phyloP scores from a whole-genome alignment of 2,113 vertebrate genomes.

The Tylochromis polylepis region DNA sequence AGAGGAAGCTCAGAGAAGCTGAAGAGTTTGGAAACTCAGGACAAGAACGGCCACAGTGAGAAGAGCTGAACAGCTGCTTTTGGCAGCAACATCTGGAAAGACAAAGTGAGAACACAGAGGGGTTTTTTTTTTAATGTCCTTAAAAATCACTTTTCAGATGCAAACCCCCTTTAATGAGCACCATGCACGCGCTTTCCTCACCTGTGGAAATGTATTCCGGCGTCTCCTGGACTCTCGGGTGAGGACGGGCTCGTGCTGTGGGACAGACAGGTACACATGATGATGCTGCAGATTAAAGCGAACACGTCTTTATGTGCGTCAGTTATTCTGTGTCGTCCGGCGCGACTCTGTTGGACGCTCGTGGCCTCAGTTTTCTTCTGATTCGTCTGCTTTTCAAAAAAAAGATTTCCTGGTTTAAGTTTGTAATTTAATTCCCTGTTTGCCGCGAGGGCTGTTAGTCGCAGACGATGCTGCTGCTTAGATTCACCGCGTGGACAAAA shows the following conservation, averaged over 20 bases:
- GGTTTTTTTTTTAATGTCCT: neutral
- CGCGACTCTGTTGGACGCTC: neutral
- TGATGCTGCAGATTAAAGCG: neutral
- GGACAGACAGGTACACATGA: neutral
- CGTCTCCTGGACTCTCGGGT: neutral
- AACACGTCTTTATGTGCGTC: neutral
- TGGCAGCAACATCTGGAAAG: neutral
- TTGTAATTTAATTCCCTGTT: neutral
- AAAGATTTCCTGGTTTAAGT: neutral
- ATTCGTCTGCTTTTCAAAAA: too few species aligned
- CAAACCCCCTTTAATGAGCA: fast-evolving
- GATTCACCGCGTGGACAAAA: neutral
- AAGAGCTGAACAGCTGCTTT: neutral
- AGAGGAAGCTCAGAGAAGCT: neutral
- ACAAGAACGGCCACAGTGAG: neutral
- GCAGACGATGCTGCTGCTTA: neutral
- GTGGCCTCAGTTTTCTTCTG: neutral
- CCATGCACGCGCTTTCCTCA: neutral
- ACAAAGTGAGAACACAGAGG: neutral
- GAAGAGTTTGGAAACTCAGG: neutral
- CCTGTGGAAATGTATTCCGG: neutral
- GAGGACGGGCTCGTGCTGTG: neutral
- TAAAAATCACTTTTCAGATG: neutral
- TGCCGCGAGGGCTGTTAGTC: neutral
- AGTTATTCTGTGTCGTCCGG: neutral